Evolutionary conservation across 1,140 invertebrate genomes (phyloP), one percentile per base, ranked within the genome.

Genomic region (Teleopsis dalmanni): DNA sequence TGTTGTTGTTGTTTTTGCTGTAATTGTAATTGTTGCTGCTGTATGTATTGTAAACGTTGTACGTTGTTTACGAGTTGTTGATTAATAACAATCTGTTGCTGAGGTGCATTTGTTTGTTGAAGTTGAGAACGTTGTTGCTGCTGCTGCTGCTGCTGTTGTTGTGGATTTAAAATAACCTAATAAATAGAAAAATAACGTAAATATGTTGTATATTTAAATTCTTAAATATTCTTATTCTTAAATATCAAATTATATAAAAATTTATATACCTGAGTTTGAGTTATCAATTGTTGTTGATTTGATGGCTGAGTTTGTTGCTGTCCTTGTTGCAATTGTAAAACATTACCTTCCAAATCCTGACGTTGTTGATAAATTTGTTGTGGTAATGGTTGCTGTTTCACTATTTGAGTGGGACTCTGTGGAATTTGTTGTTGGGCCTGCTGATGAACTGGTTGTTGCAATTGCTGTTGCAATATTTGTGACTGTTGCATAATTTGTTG

Each of bases 381-480:
- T 18, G 51, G 57, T 31, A 59, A 60, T 9, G 59, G 59, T 26
- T 43, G 63, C 14, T 58, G 56, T 22, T 53, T 53, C 10, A 49
- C 34, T 11, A 34, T 27, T 41, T 65, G 58, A 25, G 48, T 38
- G 41, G 53, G 47, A 34, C 37, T 50, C 48, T 58, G 58, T 14
- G 35, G 42, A 21, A 55, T 45, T 51, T 63, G 60, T 27, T 61
- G 59, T 37, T 51, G 50, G 13, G 47, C 40, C 23, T 44, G 42
- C 72, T 75, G 54, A 75, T 78, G 18, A 43, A 18, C 72, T 59
- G 75, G 72, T 31, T 76, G 75, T 35, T 67, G 60, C 48, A 73
- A 71, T 42, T 74, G 72, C 56, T 35, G 36, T 50, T 74, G 37
- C 21, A 25, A 18, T 56, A 27, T 35, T 25, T 53, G 57, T 23